Evolutionary conservation across 2,888 invertebrate genomes (phyloP), one percentile per base, ranked within the genome.

Genomic region (Cosmorhoe ocellata): DNA sequence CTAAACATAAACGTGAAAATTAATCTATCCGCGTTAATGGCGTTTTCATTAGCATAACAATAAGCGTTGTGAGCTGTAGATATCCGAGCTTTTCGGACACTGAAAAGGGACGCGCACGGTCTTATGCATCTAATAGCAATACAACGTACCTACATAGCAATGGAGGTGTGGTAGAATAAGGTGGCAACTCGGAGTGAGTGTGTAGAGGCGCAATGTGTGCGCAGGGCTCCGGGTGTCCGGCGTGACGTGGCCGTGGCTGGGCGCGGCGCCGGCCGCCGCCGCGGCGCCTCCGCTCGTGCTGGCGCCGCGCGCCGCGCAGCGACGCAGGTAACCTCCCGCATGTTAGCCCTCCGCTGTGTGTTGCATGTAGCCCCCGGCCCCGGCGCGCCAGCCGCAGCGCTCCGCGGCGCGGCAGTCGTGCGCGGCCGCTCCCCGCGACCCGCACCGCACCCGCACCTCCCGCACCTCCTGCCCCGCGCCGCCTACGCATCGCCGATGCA

Each of bases 191-290:
- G 30, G 45, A 38, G 49, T 26, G 24, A 42, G 33, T 66, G 75
- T 71, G 72, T 75, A 74, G 79, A 74, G 76, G 79, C 76, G 81
- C 78, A 75, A 70, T 81, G 80, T 85, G 81, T 85, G 82, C 84
- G 84, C 91, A 94, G 95, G 94, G 91, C 93, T 94, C 91, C 94
- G 95, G 86, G 92, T 94, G 89, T 94, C 94, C 79, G 92, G 94
- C 90, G 92, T 93, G 91, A 84, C 94, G 84, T 95, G 94, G 95
- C 94, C 94, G 84, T 94, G 94, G 93, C 91, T 94, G 86, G 84
- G 93, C 87, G 92, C 90, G 79, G 80, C 91, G 80, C 91, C 91
- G 72, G 90, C 91, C 71, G 90, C 91, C 81, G 87, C 92, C 81
- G 90, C 92, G 79, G 91, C 92, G 78, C 90, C 92, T 79, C 93